Evolutionary conservation across 2,113 vertebrate species (phyloP).

Genomic region (Tympanuchus pallidicinctus): DNA sequence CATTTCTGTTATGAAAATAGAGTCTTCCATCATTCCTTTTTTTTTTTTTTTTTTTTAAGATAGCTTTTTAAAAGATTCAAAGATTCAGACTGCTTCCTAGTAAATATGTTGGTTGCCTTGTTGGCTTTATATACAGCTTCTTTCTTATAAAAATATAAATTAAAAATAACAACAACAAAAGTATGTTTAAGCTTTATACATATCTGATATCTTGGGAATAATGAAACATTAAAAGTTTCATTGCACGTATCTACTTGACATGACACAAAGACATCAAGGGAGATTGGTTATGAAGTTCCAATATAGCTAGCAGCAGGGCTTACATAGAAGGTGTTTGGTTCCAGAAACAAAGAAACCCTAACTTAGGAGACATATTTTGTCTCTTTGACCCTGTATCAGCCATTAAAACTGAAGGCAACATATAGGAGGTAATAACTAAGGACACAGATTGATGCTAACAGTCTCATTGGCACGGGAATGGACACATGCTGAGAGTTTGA

Average conservation of each 20-base stretch:
- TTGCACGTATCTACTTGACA: background rate
- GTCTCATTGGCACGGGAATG: background rate
- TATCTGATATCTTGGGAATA: background rate
- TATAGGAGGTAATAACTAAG: background rate
- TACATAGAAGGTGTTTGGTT: background rate
- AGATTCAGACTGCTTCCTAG: background rate
- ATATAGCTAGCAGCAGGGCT: background rate
- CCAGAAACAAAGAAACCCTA: background rate
- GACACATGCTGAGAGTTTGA: background rate
- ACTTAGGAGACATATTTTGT: background rate
- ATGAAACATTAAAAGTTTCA: background rate
- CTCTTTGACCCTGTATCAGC: background rate
- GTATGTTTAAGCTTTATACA: background rate
- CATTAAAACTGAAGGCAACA: background rate
- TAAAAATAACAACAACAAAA: background rate
- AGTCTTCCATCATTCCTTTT: background rate
- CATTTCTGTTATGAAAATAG: background rate
- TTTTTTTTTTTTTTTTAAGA: background rate
- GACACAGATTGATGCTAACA: background rate
- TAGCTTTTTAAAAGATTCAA: background rate
- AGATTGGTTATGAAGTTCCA: background rate
- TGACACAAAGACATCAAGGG: background rate
- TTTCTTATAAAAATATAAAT: background rate
- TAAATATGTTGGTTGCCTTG: background rate
- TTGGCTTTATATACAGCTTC: no score